Evolutionary conservation across 2,888 invertebrate genomes (phyloP), one percentile per base, ranked within the genome.

Genomic region (Ormyrus nitidulus): DNA sequence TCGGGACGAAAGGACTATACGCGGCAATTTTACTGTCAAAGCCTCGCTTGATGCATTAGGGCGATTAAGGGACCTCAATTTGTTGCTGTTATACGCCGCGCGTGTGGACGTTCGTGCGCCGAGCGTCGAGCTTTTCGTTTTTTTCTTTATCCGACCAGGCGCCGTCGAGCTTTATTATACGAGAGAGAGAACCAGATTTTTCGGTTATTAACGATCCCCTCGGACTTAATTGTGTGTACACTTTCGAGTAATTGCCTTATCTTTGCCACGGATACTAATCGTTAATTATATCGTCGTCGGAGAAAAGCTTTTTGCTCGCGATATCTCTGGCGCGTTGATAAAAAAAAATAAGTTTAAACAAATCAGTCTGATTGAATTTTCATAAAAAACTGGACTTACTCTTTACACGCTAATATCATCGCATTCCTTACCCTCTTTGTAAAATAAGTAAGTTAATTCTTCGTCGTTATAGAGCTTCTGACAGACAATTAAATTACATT

Each of bases 1-100:
- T 49, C 69, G 51, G 48, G 65, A n/a, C 85, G 81, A 84, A 86
- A 86, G 86, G 87, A 86, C 86, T 85, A 48, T 34, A 66, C 71
- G 53, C 77, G 61, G 77, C 86, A 83, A 84, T 84, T 88, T 88
- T 84, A 86, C 88, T 86, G 88, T 88, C 88, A 88, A 87, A 88
- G 86, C 83, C 81, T 82, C 80, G 84, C 82, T 87, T 87, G 89
- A 88, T 89, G 87, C 86, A 88, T 88, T 86, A 86, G 86, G 85
- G 81, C 87, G 88, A 89, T 88, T 88, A 89, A 86, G 84, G 86
- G 84, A 85, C 85, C 86, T 87, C 88, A 88, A 89, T 89, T 88
- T 86, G 87, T 88, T 85, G 85, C 81, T 82, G 86, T 84, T 84
- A 84, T 84, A 84, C 10, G 11, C 59, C 49, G 58, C 65, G 49